Evolutionary conservation across 1,140 invertebrate species (phyloP).

Genomic region (Thereuonema tuberculata): DNA sequence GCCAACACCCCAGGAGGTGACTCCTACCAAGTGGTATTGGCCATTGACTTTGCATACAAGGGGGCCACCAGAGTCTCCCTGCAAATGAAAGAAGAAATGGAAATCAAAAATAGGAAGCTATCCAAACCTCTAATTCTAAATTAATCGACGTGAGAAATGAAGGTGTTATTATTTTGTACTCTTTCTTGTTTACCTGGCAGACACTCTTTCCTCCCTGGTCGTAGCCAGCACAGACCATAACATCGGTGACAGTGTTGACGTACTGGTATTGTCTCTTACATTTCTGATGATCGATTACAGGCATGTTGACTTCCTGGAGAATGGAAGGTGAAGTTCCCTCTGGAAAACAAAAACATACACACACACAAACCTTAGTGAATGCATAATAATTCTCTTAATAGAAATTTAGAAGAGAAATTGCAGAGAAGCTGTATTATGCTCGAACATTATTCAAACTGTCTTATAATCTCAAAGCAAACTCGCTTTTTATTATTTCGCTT

Average conservation of each 20-base stretch:
- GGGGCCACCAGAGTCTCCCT: background rate
- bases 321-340: constrained; percentile 1
- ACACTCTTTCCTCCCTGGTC: constrained; percentile 56
- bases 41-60: background rate
- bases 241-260: constrained; percentile 45
- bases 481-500: no score
- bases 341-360: no score
- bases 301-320: background rate
- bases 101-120: no score
- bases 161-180: no score
- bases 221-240: constrained; percentile 73
- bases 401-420: no score
- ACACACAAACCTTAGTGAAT: no score
- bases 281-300: background rate
- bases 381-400: no score
- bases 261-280: background rate
- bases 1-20: background rate
- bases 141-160: no score
- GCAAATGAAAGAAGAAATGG: background rate
- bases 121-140: no score
- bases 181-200: constrained; percentile 49
- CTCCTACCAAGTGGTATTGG: background rate
- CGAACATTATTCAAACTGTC: no score
- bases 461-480: no score
- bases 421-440: no score